Evolutionary conservation across 1,140 invertebrate species (phyloP).

Genomic region (Tetragonula clypearis): DNA sequence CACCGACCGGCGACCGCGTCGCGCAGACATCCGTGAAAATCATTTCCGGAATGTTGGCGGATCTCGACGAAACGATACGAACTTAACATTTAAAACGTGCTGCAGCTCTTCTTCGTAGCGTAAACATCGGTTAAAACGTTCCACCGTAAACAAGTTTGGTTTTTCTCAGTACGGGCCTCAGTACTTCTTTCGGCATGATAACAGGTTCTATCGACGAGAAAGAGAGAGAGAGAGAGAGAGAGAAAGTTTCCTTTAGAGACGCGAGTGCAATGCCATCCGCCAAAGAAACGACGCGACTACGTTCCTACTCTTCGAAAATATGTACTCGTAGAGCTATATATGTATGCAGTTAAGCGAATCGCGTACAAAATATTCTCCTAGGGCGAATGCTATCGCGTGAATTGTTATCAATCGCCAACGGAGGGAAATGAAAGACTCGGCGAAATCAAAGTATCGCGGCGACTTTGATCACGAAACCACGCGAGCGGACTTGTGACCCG

Average conservation of each 20-base stretch:
- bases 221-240: background rate
- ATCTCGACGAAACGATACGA: background rate
- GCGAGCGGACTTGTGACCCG: background rate
- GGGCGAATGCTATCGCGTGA: too few species aligned
- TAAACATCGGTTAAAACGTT: conserved; percentile 49
- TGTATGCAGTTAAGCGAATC: too few species aligned
- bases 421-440: background rate
- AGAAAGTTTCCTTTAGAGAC: conserved; percentile 8
- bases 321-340: background rate
- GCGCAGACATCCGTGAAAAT: conserved; percentile 1
- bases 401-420: background rate
- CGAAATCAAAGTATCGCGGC: background rate
- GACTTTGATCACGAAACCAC: background rate
- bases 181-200: conserved; percentile 35
- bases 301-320: background rate
- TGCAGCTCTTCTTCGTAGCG: conserved; percentile 11
- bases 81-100: conserved; percentile 8
- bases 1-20: background rate
- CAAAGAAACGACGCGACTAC: background rate
- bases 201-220: conserved; percentile 19
- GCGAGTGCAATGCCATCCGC: background rate
- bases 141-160: conserved; percentile 17
- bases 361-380: background rate
- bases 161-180: conserved; percentile 17
- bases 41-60: conserved; percentile 8